phyloP scores from a whole-genome alignment of 1,140 invertebrate species.

The Schlechtendalia chinensis region DNA sequence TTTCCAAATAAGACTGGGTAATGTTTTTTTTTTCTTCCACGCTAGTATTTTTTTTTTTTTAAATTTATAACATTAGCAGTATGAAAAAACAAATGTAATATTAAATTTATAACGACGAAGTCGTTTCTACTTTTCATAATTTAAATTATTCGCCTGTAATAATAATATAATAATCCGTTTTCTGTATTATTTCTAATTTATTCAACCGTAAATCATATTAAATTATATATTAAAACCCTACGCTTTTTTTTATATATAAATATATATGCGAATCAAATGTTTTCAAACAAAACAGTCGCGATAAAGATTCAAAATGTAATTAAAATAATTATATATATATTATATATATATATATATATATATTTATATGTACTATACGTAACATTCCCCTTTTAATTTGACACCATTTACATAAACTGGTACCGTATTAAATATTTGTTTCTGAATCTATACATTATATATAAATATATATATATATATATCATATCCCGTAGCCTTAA shows the following conservation, averaged over 20 bases:
- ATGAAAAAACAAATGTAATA: not conserved
- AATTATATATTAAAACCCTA: no score
- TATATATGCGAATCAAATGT: conserved; percentile 28
- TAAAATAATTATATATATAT: no score
- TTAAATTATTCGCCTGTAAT: conserved; percentile 9
- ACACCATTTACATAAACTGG: conserved; percentile 21
- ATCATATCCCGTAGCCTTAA: not conserved
- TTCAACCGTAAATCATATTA: not conserved
- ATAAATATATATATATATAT: no score
- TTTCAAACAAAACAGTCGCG: conserved; percentile 38
- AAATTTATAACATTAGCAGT: conserved; percentile 25
- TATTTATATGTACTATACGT: not conserved
- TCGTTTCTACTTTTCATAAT: not conserved
- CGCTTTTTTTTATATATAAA: not conserved
- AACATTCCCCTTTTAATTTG: conserved; percentile 17
- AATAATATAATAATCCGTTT: not conserved
- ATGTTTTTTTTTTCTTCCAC: conserved; percentile 26
- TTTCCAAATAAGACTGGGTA: conserved; percentile 47
- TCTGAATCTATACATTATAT: not conserved
- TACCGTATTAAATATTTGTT: not conserved
- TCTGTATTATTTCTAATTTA: conserved; percentile 45
- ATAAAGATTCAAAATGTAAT: no score
- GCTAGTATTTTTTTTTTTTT: conserved; percentile 42
- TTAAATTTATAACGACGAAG: conserved; percentile 21
- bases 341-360: no score